Evolutionary conservation across 2,888 invertebrate species (phyloP).

Genomic region (Tetropium fuscum): DNA sequence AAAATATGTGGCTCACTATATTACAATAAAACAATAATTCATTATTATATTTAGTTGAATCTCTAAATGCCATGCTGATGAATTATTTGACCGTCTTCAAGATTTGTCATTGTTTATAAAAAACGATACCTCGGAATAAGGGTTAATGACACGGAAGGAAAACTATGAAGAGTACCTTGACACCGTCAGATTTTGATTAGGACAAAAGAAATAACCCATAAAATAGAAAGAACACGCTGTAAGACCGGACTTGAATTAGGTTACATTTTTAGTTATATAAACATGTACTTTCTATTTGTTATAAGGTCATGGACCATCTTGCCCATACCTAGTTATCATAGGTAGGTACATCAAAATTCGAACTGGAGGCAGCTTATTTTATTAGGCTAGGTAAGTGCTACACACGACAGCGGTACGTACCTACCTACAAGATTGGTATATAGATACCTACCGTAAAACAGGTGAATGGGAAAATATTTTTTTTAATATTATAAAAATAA

Average conservation of each 20-base stretch:
- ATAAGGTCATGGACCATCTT: slow-evolving; percentile 20
- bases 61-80: too few species aligned
- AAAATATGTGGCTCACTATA: too few species aligned
- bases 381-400: slow-evolving; percentile 23
- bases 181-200: slow-evolving; percentile 26
- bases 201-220: slow-evolving; percentile 27
- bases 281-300: slow-evolving; percentile 23
- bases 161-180: slow-evolving; percentile 24
- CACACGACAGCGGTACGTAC: too few species aligned
- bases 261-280: slow-evolving; percentile 25
- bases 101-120: too few species aligned
- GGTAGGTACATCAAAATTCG: slow-evolving; percentile 7
- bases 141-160: slow-evolving; percentile 14
- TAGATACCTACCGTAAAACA: too few species aligned
- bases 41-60: too few species aligned
- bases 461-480: too few species aligned
- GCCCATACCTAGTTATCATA: too few species aligned
- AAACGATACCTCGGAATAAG: not conserved
- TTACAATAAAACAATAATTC: too few species aligned
- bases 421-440: too few species aligned
- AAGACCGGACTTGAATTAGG: slow-evolving; percentile 30
- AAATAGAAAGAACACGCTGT: slow-evolving; percentile 27
- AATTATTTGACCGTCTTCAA: too few species aligned
- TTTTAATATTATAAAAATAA: not conserved
- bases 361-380: slow-evolving; percentile 1